phyloP scores from a whole-genome alignment of 2,113 vertebrate species.

The Zingel zingel region DNA sequence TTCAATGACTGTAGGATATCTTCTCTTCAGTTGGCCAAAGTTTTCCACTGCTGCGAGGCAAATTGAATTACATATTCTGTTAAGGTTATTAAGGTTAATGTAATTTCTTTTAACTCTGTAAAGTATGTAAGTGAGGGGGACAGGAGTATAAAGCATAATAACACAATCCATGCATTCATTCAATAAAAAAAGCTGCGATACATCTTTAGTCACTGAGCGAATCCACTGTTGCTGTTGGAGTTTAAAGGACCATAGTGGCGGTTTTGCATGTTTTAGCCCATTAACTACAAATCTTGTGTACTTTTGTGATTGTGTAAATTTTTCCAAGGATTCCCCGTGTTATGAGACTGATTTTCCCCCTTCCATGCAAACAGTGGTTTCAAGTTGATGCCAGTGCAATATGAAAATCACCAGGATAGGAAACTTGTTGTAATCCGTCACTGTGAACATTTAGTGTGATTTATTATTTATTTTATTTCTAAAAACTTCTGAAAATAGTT shows the following conservation, averaged over 20 bases:
- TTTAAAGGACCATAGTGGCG: not conserved
- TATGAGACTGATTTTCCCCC: not conserved
- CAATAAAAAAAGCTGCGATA: too few relatives aligned
- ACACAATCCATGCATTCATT: not conserved
- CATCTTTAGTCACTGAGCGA: not conserved
- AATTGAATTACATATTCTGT: not conserved
- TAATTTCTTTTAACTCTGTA: not conserved
- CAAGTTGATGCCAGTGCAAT: not conserved
- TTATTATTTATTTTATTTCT: not conserved
- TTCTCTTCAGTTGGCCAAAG: slow-evolving; percentile 1
- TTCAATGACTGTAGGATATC: slow-evolving; percentile 6
- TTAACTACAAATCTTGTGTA: not conserved
- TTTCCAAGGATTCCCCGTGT: not conserved
- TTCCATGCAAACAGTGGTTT: not conserved
- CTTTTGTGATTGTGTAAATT: not conserved
- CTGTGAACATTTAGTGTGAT: not conserved
- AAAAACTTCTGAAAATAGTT: not conserved
- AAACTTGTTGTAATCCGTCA: not conserved
- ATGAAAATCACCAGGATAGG: not conserved
- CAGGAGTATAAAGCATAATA: not conserved
- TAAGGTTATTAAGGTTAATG: not conserved
- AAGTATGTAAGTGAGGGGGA: not conserved
- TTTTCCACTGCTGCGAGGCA: not conserved
- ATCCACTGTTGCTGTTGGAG: not conserved
- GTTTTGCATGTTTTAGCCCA: slow-evolving; percentile 7